Evolutionary conservation across 2,797 vertebrate species (phyloP).

Genomic region (Chromis chromis): DNA sequence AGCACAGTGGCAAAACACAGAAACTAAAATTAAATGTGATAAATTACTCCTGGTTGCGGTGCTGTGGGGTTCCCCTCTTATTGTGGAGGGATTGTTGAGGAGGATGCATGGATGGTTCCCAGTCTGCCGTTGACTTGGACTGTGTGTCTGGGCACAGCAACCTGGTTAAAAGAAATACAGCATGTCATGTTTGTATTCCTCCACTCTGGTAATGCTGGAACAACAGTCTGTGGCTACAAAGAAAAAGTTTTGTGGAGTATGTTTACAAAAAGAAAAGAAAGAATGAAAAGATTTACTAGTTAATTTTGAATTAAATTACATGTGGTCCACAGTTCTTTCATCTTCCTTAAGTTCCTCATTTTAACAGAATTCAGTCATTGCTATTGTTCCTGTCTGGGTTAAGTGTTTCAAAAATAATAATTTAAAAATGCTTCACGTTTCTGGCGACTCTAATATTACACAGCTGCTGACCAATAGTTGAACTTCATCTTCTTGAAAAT

Average conservation of each 20-base stretch:
- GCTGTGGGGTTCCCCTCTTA: slow-evolving; percentile 37
- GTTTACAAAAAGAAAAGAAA: background rate
- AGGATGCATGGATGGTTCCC: slow-evolving; percentile 77
- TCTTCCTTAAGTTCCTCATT: background rate
- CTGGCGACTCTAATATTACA: slow-evolving; percentile 21
- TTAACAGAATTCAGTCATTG: slow-evolving; percentile 5
- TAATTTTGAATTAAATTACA: background rate
- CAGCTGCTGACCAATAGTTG: slow-evolving; percentile 54
- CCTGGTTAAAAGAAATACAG: slow-evolving; percentile 72
- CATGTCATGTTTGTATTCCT: slow-evolving; percentile 50
- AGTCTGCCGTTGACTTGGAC: slow-evolving; percentile 84
- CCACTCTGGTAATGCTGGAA: slow-evolving; percentile 19
- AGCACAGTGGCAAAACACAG: slow-evolving; percentile 24
- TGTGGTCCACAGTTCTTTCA: background rate
- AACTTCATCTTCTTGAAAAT: slow-evolving; percentile 51
- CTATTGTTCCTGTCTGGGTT: slow-evolving; percentile 19
- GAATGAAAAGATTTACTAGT: background rate
- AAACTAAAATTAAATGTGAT: slow-evolving; percentile 13
- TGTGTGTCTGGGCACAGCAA: slow-evolving; percentile 80
- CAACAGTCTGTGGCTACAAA: slow-evolving; percentile 19
- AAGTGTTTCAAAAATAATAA: slow-evolving; percentile 11
- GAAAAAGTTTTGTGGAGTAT: slow-evolving; percentile 22
- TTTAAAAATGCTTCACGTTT: background rate
- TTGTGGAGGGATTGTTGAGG: slow-evolving; percentile 49
- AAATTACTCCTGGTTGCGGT: slow-evolving; percentile 12